Base-by-base conservation (phyloP, 37 sponge, comb jelly and placozoan genomes). In the Lycopodina hypogea region DNA sequence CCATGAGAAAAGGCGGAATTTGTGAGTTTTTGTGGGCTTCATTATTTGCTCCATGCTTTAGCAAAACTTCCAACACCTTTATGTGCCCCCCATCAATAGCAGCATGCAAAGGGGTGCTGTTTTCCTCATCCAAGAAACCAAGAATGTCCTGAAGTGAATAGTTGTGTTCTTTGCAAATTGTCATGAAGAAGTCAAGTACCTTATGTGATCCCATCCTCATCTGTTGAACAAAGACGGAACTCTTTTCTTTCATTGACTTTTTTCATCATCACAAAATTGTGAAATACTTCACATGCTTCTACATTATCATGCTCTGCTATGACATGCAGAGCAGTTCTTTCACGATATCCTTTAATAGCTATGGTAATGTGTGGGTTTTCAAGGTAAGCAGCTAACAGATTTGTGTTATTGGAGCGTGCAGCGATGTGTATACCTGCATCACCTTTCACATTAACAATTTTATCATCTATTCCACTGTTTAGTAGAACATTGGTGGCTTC, bases 101-200 rank as follows among this genome's bases (percentile, higher is more conserved):
- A 60, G 85, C 79, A 63, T 94, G 91, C 32, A 94, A 78, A 21
- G 95, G 95, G 30, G 95, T 94, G 71, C 80, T 84, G 64, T 94
- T 93, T 77, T 93, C 94, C 39, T 86, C 86, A 68, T 89, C 87
- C 11, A 93, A 68, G 61, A 89, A 89, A 0, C 60, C 26, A 2
- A 93, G 61, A 0, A 93, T 56, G 28, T 18, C 35, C 50, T 93
- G 90, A 48, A 68, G 34, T 33, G 90, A 66, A 66, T 89, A 93
- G 0, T 87, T 87, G 37, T 89, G 87, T 26, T 33, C 52, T 55
- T 30, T 65, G 51, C 73, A 69, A 21, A 61, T 48, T 21, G 26
- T 22, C 45, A 93, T 86, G 69, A 89, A 79, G 48, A 42, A 67
- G 34, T 83, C 81, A 21, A 93, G 81, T 4, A 81, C 84, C 7